Base-by-base conservation (phyloP, 2,797 vertebrate species). In the Hyperoplus immaculatus region DNA sequence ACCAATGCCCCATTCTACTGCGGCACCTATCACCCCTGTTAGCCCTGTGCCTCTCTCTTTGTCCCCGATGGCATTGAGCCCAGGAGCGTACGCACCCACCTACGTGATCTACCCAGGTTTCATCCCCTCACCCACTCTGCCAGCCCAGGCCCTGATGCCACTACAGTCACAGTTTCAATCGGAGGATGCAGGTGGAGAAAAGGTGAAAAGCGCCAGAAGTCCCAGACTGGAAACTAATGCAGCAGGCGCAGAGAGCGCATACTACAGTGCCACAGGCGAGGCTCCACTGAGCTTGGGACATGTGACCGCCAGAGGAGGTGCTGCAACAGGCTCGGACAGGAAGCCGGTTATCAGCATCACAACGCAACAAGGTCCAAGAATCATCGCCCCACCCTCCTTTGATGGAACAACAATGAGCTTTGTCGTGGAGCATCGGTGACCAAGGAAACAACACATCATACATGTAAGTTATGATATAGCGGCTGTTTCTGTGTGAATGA, bases 361-460 rank as follows among this genome's bases (percentile, higher is more conserved):
- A 0, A 96, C 97, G 0, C 97, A 97, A 49, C 97, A 97, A 82
- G 97, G 98, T 83, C 97, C 98, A 0, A 95, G 97, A 78, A 96
- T 99, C 78, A 95, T 99, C 0, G 97, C 97, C 0, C 97, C 97
- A 0, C 97, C 98, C 10, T 99, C 97, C 72, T 99, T 99, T 6
- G 98, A 99, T 1, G 98, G 98, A 77, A 99, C 97, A 76, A 99
- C 98, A 64, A 98, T 99, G 98, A 98, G 98, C 86, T 99, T 99
- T 43, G 97, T 98, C 61, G 97, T 99, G 89, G 98, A 99, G 89
- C 98, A 99, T 92, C 95, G 97, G 94, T 98, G 96, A 97, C 89
- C 90, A 91, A 90, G 76, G 76, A 71, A 78, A 77, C 53, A 12
- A 76, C 75, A 76, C 81, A 21, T 77, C 75, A 72, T 9, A 82